These are phyloP conservation scores for Aphidoletes aphidimyza DNA, from an alignment of 2,888 invertebrate genomes.

Conservation along the genomic window DNA sequence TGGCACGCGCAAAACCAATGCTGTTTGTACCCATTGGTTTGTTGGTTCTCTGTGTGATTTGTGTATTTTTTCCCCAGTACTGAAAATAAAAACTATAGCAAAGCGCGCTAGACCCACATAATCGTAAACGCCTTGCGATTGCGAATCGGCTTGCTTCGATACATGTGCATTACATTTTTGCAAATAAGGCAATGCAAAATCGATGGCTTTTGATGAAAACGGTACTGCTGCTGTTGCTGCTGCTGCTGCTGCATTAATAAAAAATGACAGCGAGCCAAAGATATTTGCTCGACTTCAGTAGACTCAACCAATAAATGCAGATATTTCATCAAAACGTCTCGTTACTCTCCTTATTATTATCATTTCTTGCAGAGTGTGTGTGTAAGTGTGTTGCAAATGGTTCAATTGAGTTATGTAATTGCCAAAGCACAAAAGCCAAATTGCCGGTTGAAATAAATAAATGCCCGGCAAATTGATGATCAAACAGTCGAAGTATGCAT, in stretches of 20 bases:
- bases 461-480: neutral
- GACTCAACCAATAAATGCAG: neutral
- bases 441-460: too few relatives aligned
- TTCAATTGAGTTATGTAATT: neutral
- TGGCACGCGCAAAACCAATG: neutral
- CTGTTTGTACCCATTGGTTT: neutral
- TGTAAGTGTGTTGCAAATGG: neutral
- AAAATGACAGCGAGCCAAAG: neutral
- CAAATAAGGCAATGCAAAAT: conserved; percentile 1
- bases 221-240: too few relatives aligned
- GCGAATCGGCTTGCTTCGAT: too few relatives aligned
- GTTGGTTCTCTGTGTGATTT: neutral
- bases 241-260: too few relatives aligned
- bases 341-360: conserved; percentile 16
- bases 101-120: too few relatives aligned
- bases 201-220: neutral
- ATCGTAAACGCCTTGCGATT: too few relatives aligned
- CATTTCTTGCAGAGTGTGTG: neutral
- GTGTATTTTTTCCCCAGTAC: too few relatives aligned
- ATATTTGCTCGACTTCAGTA: neutral
- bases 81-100: too few relatives aligned
- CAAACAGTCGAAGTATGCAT: too few relatives aligned
- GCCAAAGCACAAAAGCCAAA: neutral
- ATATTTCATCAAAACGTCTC: conserved; percentile 31
- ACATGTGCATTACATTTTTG: too few relatives aligned